Evolutionary conservation across 2,113 vertebrate species (phyloP).

Genomic region (Lota lota): DNA sequence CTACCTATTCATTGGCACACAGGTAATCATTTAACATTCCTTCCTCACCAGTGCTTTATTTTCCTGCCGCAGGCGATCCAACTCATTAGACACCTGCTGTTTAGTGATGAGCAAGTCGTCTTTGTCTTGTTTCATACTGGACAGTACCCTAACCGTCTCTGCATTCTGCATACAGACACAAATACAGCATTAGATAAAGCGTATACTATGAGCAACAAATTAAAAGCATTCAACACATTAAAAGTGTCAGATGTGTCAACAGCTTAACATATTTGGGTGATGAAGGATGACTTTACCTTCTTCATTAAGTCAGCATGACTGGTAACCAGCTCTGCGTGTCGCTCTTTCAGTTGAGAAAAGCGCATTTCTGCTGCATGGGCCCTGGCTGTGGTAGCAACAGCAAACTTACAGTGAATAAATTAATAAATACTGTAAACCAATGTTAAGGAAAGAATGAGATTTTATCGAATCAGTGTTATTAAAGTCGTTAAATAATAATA

Average conservation of each 20-base stretch:
- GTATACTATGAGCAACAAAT: neutral
- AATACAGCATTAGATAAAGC: neutral
- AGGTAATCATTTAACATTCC: neutral
- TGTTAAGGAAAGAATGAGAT: too few relatives aligned
- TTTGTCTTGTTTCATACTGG: constrained; percentile 73
- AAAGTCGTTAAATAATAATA: too few relatives aligned
- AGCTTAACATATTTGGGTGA: neutral
- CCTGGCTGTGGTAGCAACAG: constrained; percentile 69
- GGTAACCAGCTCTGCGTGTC: constrained; percentile 90
- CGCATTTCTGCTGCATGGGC: constrained; percentile 88
- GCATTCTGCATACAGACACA: constrained; percentile 75
- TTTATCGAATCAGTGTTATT: too few relatives aligned
- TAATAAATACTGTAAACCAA: too few relatives aligned
- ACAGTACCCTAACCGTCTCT: constrained; percentile 82
- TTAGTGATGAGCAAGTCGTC: constrained; percentile 76
- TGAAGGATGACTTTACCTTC: constrained; percentile 73
- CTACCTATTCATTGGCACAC: too few relatives aligned
- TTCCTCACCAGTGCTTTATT: constrained; percentile 47
- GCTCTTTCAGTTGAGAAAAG: constrained; percentile 90
- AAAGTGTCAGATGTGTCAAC: neutral
- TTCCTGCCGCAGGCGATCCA: constrained; percentile 77
- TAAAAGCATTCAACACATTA: neutral
- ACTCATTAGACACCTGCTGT: constrained; percentile 78
- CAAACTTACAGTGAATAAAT: too few relatives aligned
- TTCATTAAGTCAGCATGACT: constrained; percentile 88